Evolutionary conservation across 2,797 vertebrate species (phyloP), one percentile per base, ranked within the genome.

Genomic region (Thunnus albacares): DNA sequence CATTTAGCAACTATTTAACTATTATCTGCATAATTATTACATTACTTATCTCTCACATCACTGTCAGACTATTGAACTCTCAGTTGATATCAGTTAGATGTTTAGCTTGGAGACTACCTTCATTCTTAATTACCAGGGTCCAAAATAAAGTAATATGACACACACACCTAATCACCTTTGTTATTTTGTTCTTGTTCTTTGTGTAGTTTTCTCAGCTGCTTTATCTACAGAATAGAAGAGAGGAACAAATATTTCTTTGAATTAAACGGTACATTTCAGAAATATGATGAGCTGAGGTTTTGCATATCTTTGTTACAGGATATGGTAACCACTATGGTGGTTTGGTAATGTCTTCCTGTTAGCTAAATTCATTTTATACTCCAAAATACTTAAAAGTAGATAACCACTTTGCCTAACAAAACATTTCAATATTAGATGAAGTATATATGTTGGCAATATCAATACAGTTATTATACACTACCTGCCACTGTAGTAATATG

Each of bases 381-480:
- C 33, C 45, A 20, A 58, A 43, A 75, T 67, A 56, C 13, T 53
- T 63, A 4, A 64, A 47, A 56, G 5, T 14, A 53, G 49, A 61
- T 63, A n/a, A 7, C 47, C 13, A 13, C 38, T 60, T 45, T 68
- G 55, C 7, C 22, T 60, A 28, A 59, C 58, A 57, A 52, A 4
- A 7, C 3, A 22, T 68, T 75, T 24, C 10, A 53, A 22, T 28
- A 12, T 35, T 75, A 30, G 28, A 30, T 30, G 18, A 57, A 64
- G 24, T 71, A 41, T n/a, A 60, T 75, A 30, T 81, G 18, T 52
- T 26, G 43, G 6, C 4, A 65, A n/a, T 52, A 62, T 24, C 6
- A 70, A 41, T 41, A 41, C 18, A 75, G 3, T 58, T 43, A 10
- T 64, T 33, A n/a, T 20, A 72, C 69, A 28, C 61, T 51, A 57